Conservation (phyloP, 2,888 invertebrate species). For the Epicampocera succincta region DNA sequence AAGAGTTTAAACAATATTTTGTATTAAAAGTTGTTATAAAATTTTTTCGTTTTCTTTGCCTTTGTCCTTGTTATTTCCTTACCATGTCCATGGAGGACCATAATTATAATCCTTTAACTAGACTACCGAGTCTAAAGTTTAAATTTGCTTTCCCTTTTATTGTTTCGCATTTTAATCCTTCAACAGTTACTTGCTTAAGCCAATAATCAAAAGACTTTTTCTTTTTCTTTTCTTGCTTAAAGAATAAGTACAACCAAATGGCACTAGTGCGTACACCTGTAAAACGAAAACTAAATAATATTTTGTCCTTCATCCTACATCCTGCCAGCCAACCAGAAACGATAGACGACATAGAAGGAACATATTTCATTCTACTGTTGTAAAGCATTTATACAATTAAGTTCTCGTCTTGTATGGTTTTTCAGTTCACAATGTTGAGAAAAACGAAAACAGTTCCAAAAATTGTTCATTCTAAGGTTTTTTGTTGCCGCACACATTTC, state of each 20-base stretch:
- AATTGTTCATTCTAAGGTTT: background rate
- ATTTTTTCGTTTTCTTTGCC: too few relatives aligned
- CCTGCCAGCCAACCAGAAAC: slow-evolving; percentile 15
- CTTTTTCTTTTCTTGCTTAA: background rate
- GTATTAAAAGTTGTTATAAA: too few relatives aligned
- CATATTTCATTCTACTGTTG: slow-evolving; percentile 38
- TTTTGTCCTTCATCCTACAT: slow-evolving; percentile 1
- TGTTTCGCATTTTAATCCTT: slow-evolving; percentile 41
- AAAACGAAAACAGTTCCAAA: background rate
- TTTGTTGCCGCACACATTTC: slow-evolving; percentile 22
- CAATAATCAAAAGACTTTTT: slow-evolving; percentile 25
- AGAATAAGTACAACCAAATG: slow-evolving; percentile 22
- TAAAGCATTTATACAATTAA: slow-evolving; percentile 63
- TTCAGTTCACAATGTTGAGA: slow-evolving; percentile 36
- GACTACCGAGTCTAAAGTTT: background rate
- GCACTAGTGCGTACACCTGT: slow-evolving; percentile 3
- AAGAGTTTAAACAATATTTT: too few relatives aligned
- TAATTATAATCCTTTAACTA: slow-evolving; percentile 15
- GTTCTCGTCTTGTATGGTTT: slow-evolving; percentile 59
- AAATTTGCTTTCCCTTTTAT: slow-evolving; percentile 35
- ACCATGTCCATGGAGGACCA: background rate
- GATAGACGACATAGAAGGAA: slow-evolving; percentile 12
- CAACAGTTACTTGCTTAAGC: slow-evolving; percentile 45
- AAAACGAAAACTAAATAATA: slow-evolving; percentile 34
- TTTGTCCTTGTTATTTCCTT: background rate